Evolutionary conservation across 2,113 vertebrate species (phyloP).

Genomic region (Heterochromis multidens): DNA sequence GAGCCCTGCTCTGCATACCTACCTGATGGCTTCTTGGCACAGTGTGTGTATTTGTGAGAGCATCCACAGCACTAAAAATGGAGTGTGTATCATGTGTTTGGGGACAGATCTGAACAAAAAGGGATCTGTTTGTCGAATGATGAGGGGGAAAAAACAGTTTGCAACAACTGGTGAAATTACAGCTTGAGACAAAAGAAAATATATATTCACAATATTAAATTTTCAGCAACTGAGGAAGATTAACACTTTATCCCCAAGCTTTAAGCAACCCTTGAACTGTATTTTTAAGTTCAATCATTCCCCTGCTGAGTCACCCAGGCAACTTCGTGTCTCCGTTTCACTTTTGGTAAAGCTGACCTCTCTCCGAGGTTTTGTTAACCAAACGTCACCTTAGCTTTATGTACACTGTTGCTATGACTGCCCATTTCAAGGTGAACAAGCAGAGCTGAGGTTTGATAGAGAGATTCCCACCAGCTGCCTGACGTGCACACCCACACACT

Average conservation of each 20-base stretch:
- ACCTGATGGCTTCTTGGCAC: conserved; percentile 49
- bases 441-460: conserved; percentile 19
- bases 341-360: not conserved
- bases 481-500: not conserved
- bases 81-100: conserved; percentile 28
- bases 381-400: not conserved
- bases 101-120: conserved; percentile 33
- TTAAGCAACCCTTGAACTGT: not conserved
- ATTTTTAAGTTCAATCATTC: not conserved
- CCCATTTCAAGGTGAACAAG: conserved; percentile 9
- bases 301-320: not conserved
- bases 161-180: not conserved
- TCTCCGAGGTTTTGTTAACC: not conserved
- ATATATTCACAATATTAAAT: not conserved
- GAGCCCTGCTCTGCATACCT: conserved; percentile 32
- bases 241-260: rapidly evolving
- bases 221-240: not conserved
- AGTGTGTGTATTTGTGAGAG: not conserved
- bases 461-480: conserved; percentile 22
- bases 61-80: conserved; percentile 8
- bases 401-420: conserved; percentile 18
- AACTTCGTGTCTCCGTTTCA: not conserved
- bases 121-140: not conserved
- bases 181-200: not conserved
- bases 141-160: not conserved